Conservation (phyloP, 1,140 invertebrate genomes). For the Mercenaria mercenaria region DNA sequence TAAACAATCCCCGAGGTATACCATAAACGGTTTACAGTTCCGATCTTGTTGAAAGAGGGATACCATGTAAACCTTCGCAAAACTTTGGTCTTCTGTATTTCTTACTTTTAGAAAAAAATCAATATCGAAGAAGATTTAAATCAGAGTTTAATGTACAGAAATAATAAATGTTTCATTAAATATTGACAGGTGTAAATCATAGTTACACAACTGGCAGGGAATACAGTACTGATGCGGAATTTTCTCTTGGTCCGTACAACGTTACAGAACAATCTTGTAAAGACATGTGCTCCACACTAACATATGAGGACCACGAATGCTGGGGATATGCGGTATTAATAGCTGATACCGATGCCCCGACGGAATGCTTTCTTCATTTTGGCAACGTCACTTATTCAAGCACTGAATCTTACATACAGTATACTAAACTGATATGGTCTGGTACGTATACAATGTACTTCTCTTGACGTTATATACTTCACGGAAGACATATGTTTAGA, state of each 20-base stretch:
- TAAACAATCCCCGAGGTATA: no score
- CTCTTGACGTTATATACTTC: no score
- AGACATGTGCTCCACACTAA: conserved; percentile 1
- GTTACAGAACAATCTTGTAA: background rate
- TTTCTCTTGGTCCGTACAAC: conserved; percentile 25
- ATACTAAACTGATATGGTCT: background rate
- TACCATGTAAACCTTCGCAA: no score
- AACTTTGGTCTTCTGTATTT: no score
- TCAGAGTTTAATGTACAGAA: no score
- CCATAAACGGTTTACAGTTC: no score
- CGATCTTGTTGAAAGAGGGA: no score
- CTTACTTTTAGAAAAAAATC: no score
- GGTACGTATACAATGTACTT: background rate
- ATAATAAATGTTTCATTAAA: background rate
- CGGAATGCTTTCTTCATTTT: background rate
- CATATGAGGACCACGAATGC: conserved; percentile 21
- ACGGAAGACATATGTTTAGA: no score
- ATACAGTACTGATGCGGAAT: background rate
- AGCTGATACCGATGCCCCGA: background rate
- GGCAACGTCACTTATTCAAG: background rate
- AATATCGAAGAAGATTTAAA: no score
- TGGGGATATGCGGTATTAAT: background rate
- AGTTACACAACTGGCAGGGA: background rate
- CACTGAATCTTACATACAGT: background rate
- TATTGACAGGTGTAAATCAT: background rate